Evolutionary conservation across 1,140 invertebrate species (phyloP).

Genomic region (Elysia chlorotica): DNA sequence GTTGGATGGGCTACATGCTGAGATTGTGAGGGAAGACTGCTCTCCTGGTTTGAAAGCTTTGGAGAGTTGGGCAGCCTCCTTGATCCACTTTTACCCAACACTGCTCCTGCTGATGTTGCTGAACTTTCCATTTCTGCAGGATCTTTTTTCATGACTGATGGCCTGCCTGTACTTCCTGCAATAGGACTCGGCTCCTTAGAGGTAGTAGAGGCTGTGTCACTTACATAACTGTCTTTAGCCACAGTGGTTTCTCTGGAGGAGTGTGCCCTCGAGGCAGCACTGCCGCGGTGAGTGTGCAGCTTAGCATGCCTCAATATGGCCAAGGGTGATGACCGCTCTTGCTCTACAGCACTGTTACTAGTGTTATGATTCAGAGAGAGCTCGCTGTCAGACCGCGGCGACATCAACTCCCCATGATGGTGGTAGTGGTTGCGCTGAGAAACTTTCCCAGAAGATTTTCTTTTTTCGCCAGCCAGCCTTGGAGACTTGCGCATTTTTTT

Average conservation of each 20-base stretch:
- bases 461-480: constrained; percentile 1
- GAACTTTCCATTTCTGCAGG: neutral
- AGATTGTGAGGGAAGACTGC: too few relatives aligned
- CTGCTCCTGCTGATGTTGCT: too few relatives aligned
- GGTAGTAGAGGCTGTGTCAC: constrained; percentile 9
- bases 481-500: constrained; percentile 36
- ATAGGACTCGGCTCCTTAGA: constrained; percentile 5
- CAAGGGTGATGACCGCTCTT: too few relatives aligned
- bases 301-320: constrained; percentile 37
- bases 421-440: too few relatives aligned
- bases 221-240: too few relatives aligned
- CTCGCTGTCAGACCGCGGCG: too few relatives aligned
- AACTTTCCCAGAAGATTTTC: too few relatives aligned
- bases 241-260: too few relatives aligned
- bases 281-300: constrained; percentile 33
- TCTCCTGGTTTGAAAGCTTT: neutral
- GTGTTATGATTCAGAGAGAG: neutral
- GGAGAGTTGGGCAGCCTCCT: neutral
- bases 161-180: neutral
- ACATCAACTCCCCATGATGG: too few relatives aligned
- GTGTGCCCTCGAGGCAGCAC: constrained; percentile 26
- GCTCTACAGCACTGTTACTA: neutral
- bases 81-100: too few relatives aligned
- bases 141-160: neutral
- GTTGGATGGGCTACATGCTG: too few relatives aligned